phyloP scores from a whole-genome alignment of 2,888 invertebrate genomes.

The Masnerella sp. region DNA sequence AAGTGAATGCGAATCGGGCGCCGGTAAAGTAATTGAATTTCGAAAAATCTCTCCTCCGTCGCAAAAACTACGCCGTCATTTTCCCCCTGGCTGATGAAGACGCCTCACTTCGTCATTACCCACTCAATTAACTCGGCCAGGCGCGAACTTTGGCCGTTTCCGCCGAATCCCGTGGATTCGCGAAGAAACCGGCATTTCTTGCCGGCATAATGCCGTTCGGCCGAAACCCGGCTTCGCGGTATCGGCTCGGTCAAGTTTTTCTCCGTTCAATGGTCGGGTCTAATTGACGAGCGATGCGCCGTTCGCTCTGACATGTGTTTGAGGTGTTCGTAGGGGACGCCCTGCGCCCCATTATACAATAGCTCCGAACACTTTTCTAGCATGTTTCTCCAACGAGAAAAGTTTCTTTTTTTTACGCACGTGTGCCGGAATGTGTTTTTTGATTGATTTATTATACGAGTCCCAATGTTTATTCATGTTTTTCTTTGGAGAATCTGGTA shows the following conservation, averaged over 20 bases:
- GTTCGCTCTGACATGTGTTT: constrained; percentile 69
- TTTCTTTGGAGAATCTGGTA: too few species aligned
- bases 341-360: constrained; percentile 68
- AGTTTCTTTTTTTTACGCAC: too few species aligned
- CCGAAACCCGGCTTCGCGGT: constrained; percentile 69
- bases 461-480: too few species aligned
- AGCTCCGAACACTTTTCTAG: constrained; percentile 21
- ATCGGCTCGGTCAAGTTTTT: constrained; percentile 70
- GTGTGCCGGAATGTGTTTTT: too few species aligned
- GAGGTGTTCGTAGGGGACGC: constrained; percentile 70
- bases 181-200: constrained; percentile 64
- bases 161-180: constrained; percentile 65
- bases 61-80: constrained; percentile 14
- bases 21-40: constrained; percentile 39
- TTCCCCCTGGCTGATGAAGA: constrained; percentile 58
- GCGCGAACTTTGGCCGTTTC: constrained; percentile 68
- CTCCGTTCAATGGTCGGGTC: constrained; percentile 68
- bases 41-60: constrained; percentile 32
- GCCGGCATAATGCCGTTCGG: constrained; percentile 70
- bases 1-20: constrained; percentile 28
- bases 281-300: constrained; percentile 72
- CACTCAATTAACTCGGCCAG: constrained; percentile 66
- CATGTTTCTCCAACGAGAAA: too few species aligned
- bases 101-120: constrained; percentile 57
- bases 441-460: too few species aligned